These are phyloP conservation scores for Vicugna pacos DNA, from an alignment of 2,113 vertebrate genomes.

Conservation along the genomic window DNA sequence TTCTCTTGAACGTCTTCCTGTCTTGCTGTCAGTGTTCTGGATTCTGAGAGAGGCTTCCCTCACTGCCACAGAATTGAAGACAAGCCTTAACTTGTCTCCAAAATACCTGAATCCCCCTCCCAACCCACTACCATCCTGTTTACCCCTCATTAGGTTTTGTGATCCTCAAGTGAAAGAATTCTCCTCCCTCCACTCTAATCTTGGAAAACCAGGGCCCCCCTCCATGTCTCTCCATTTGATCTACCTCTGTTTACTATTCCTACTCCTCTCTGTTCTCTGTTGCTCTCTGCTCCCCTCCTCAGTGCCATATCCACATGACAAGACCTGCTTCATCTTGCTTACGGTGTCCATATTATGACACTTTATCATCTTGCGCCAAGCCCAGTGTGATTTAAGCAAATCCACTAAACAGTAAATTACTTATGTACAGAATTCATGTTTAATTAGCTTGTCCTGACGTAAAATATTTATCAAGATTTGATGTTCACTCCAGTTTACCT, in stretches of 20 bases:
- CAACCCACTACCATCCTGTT: accelerated
- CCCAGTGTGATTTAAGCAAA: not conserved
- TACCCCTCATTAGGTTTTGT: not conserved
- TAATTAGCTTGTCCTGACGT: not conserved
- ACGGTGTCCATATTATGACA: accelerated
- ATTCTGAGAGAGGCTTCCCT: not conserved
- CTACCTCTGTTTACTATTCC: not conserved
- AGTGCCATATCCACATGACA: accelerated
- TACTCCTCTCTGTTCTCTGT: accelerated
- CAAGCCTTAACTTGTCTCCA: accelerated
- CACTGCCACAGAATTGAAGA: no score
- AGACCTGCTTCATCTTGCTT: not conserved
- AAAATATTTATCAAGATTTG: not conserved
- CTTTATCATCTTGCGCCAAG: accelerated
- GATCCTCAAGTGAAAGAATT: not conserved
- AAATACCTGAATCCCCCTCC: accelerated
- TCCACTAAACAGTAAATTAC: not conserved
- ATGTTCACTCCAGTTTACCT: not conserved
- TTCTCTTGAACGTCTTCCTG: no score
- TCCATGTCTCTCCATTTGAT: not conserved
- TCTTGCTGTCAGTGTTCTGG: not conserved
- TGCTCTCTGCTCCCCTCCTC: not conserved
- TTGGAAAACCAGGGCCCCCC: not conserved
- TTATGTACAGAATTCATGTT: not conserved
- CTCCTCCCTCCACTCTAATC: not conserved